phyloP scores from a whole-genome alignment of 2,888 invertebrate genomes.

The Hypomecis atomaria region DNA sequence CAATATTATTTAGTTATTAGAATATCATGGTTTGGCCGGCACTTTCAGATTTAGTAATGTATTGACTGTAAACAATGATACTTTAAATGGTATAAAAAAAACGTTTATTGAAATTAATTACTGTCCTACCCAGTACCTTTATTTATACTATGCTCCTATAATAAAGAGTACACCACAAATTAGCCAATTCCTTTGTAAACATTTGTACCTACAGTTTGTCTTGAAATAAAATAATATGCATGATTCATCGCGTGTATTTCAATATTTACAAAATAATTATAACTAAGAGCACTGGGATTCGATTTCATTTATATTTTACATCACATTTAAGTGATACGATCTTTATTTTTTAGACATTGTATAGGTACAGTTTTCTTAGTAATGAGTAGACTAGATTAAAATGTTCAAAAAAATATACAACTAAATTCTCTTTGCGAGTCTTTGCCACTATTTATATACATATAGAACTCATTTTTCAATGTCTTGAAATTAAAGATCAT shows the following conservation, averaged over 20 bases:
- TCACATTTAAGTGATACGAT: neutral
- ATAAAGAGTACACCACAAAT: too few relatives aligned
- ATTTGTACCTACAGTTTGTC: too few relatives aligned
- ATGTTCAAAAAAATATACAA: neutral
- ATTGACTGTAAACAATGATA: too few relatives aligned
- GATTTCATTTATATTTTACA: slow-evolving; percentile 7
- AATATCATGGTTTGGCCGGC: too few relatives aligned
- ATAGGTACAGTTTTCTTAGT: neutral
- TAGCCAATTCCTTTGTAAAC: too few relatives aligned
- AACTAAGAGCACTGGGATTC: slow-evolving; percentile 14
- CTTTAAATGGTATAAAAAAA: too few relatives aligned
- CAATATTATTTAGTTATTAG: too few relatives aligned
- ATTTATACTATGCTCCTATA: too few relatives aligned
- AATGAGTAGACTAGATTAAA: slow-evolving; percentile 5
- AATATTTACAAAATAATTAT: slow-evolving; percentile 32
- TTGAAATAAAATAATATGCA: neutral
- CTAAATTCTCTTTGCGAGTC: neutral
- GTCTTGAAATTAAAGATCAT: slow-evolving; percentile 10
- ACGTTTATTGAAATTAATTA: too few relatives aligned
- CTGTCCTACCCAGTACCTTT: too few relatives aligned
- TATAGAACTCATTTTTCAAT: neutral
- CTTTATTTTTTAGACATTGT: slow-evolving; percentile 8
- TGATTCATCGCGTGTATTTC: slow-evolving; percentile 15
- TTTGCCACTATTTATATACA: neutral
- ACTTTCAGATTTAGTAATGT: too few relatives aligned